phyloP scores from a whole-genome alignment of 1,140 invertebrate genomes.

The Hormaphis cornu region DNA sequence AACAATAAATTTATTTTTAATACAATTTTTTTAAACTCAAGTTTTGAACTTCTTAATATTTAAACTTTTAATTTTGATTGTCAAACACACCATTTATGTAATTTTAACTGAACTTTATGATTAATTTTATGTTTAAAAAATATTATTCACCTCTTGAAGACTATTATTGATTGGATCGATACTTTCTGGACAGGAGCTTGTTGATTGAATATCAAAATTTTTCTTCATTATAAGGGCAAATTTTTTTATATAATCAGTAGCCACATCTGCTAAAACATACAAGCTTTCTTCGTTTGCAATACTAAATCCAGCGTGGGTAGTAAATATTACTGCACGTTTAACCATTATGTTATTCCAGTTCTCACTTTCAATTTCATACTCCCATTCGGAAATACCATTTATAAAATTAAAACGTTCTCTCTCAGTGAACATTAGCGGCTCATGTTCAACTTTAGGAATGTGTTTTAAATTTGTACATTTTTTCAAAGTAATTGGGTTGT shows the following conservation, averaged over 20 bases:
- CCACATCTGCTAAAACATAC: constrained; percentile 1
- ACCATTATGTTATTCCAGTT: constrained; percentile 20
- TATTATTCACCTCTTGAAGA: background rate
- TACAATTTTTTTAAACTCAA: no score
- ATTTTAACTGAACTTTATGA: no score
- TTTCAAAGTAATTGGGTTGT: background rate
- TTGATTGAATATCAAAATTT: constrained; percentile 8
- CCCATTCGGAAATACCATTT: background rate
- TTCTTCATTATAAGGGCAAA: constrained; percentile 11
- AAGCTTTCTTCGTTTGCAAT: constrained; percentile 9
- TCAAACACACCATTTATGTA: no score
- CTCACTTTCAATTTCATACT: constrained; percentile 7
- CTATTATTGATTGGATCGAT: background rate
- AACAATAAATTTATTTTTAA: no score
- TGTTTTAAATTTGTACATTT: background rate
- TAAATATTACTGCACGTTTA: background rate
- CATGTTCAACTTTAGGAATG: background rate
- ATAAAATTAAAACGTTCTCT: background rate
- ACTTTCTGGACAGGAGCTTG: background rate
- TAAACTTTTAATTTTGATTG: no score
- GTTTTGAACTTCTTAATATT: no score
- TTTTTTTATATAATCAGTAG: constrained; percentile 8
- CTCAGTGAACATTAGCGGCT: background rate
- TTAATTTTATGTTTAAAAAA: no score
- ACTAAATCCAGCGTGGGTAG: constrained; percentile 18